Percentiles rank a stretch among this genome's conserved stretches.
These are phyloP conservation scores for Leucosticte australis DNA, from an alignment of 2,113 vertebrate genomes.

Conservation along the genomic window DNA sequence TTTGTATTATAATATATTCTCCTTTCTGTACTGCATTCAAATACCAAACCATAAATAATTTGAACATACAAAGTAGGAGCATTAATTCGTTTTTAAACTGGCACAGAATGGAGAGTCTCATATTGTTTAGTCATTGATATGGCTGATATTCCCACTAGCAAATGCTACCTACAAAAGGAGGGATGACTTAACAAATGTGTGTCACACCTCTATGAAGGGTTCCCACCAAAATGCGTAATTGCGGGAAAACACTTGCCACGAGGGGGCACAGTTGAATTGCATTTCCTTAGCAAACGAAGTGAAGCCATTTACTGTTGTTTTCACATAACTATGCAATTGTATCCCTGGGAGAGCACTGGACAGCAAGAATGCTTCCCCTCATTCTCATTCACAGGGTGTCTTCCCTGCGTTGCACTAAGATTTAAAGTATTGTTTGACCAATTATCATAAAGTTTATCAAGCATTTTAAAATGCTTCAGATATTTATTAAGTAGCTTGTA, in stretches of 20 bases:
- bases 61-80: neutral
- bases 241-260: neutral
- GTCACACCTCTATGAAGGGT: neutral
- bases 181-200: neutral
- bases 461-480: neutral
- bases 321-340: conserved; percentile 22
- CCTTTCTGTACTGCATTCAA: neutral
- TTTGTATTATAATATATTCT: neutral
- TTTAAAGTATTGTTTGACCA: neutral
- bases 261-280: conserved; percentile 68
- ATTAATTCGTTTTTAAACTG: neutral
- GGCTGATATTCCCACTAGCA: neutral
- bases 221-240: neutral
- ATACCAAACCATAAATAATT: neutral
- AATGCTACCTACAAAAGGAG: neutral
- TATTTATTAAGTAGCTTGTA: neutral
- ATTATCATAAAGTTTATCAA: neutral
- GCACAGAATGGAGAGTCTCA: neutral
- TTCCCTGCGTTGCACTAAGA: neutral
- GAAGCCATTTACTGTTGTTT: conserved; percentile 37
- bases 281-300: neutral
- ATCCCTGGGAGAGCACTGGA: conserved; percentile 39
- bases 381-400: conserved; percentile 32
- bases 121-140: neutral
- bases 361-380: conserved; percentile 46